Evolutionary conservation across 2,113 vertebrate species (phyloP), one percentile per base, ranked within the genome.

Genomic region (Notothenia coriiceps): DNA sequence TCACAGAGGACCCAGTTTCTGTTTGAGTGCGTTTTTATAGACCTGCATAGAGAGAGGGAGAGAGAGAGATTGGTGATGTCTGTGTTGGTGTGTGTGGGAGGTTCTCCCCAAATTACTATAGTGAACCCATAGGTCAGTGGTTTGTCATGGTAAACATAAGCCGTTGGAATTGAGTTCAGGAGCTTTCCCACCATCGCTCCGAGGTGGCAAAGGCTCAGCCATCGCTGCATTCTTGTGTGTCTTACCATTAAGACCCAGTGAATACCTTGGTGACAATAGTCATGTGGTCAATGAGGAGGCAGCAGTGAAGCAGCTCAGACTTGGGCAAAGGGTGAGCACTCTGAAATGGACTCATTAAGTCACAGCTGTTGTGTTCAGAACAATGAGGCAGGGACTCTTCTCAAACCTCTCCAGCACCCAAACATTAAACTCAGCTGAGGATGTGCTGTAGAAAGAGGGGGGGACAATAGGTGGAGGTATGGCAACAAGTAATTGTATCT

Each of bases 281-380:
- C 92, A 93, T 94, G 90, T 94, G 91, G 93, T 93, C 93, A 88
- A 86, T 88, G 88, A 88, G 83, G 77, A 88, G 90, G 89, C 83
- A 70, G 90, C 77, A 59, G 79, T 90, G 88, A 88, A 87, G 86
- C 87, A 74, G 92, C 92, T 91, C 92, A 88, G 86, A 85, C 85
- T 78, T 70, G 82, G 78, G 81, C 85, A 90, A 85, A 89, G 91
- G 89, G 70, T 88, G 85, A 91, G 82, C 79, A 86, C 89, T 80
- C 82, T 85, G 88, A 88, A 93, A 91, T 89, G 77, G 79, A 82
- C 90, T 93, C 88, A 93, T 94, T 92, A 93, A 92, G 85, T 94
- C 93, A 92, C 89, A 92, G 93, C 91, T 93, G 93, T 93, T 92
- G 91, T 91, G 80, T 70, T 66, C 10, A 0, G 88, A 85, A 94